phyloP scores from a whole-genome alignment of 2,113 vertebrate species.

The Sebastes fasciatus region DNA sequence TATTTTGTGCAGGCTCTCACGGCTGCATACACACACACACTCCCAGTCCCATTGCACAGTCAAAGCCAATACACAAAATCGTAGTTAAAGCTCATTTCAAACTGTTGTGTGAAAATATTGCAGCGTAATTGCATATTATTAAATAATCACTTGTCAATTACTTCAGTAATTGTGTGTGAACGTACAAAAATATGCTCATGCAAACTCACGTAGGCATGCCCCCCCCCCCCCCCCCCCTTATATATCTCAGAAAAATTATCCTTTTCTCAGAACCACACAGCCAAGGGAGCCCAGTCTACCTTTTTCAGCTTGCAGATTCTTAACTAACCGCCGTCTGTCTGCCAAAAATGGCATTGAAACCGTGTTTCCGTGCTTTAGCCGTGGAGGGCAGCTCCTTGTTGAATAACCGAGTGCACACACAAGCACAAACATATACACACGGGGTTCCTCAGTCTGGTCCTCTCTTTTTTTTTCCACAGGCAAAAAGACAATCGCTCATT shows the following conservation, averaged over 20 bases:
- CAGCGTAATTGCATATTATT: conserved; percentile 34
- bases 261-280: neutral
- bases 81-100: neutral
- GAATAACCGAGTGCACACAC: neutral
- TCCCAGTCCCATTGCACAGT: neutral
- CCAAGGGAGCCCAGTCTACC: neutral
- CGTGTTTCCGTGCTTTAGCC: neutral
- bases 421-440: neutral
- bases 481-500: conserved; percentile 12
- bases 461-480: neutral
- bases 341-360: neutral
- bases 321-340: conserved; percentile 4
- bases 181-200: neutral
- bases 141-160: conserved; percentile 18
- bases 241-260: neutral
- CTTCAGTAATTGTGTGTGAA: conserved; percentile 12
- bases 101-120: neutral
- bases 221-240: neutral
- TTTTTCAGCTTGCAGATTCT: neutral
- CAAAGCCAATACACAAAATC: conserved; percentile 5
- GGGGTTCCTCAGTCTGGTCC: neutral
- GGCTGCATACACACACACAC: neutral
- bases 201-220: neutral
- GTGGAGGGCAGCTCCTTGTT: neutral
- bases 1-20: conserved; percentile 10